These are phyloP conservation scores for Megaceryle maxima DNA, from an alignment of 2,113 vertebrate genomes.

Conservation along the genomic window DNA sequence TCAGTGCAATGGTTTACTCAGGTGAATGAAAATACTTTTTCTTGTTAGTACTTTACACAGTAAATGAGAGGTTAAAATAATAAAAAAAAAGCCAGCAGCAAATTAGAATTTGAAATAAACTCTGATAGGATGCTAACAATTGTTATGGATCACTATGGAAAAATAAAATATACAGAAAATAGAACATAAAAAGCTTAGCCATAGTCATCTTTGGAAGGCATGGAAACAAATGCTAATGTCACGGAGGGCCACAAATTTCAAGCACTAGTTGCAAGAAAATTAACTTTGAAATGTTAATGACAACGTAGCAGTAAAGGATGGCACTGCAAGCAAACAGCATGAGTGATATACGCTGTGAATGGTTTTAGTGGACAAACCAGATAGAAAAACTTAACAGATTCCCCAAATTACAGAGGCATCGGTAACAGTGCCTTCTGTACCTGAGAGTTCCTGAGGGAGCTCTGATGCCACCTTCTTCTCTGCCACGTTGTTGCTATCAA, in stretches of 20 bases:
- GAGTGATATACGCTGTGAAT: slow-evolving; percentile 41
- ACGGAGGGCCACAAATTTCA: slow-evolving; percentile 40
- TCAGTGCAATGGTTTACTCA: background rate
- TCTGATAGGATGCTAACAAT: slow-evolving; percentile 19
- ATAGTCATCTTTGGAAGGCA: slow-evolving; percentile 44
- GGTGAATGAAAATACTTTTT: slow-evolving; percentile 29
- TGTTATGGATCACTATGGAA: slow-evolving; percentile 43
- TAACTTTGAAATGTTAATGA: slow-evolving; percentile 73
- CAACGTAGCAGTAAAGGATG: slow-evolving; percentile 71
- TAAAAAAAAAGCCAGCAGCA: slow-evolving; percentile 56
- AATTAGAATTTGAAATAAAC: slow-evolving; percentile 57
- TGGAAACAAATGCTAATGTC: slow-evolving; percentile 50
- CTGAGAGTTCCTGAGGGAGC: slow-evolving; percentile 81
- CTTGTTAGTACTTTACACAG: slow-evolving; percentile 65
- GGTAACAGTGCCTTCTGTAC: slow-evolving; percentile 80
- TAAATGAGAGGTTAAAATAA: slow-evolving; percentile 59
- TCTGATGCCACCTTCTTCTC: slow-evolving; percentile 80
- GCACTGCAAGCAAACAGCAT: slow-evolving; percentile 72
- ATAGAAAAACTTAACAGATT: slow-evolving; percentile 57
- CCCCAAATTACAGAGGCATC: slow-evolving; percentile 77
- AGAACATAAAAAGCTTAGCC: slow-evolving; percentile 54
- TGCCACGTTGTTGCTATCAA: slow-evolving; percentile 76
- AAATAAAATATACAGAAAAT: slow-evolving; percentile 57
- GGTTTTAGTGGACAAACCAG: slow-evolving; percentile 65
- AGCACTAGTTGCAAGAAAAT: slow-evolving; percentile 64